Conservation (phyloP, 2,797 vertebrate genomes). For the Platyrinchus mystaceus region DNA sequence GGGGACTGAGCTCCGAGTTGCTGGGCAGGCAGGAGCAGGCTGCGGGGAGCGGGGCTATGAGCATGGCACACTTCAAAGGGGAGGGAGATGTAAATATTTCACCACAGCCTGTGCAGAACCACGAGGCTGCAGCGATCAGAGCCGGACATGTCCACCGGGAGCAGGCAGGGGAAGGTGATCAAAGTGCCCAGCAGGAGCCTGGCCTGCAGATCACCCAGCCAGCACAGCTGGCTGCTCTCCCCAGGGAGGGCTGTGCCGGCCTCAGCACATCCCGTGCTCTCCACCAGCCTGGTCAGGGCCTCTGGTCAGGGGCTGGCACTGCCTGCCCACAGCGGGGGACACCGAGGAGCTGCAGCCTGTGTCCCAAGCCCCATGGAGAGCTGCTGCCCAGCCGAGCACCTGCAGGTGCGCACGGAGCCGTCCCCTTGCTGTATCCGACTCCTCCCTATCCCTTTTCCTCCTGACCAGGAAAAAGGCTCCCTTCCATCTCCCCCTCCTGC, state of each 20-base stretch:
- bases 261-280: background rate
- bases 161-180: background rate
- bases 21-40: background rate
- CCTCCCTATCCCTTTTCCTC: background rate
- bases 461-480: fast-evolving
- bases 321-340: fast-evolving
- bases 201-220: background rate
- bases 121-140: background rate
- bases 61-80: background rate
- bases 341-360: fast-evolving
- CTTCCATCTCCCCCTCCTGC: background rate
- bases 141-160: fast-evolving
- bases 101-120: background rate
- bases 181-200: fast-evolving
- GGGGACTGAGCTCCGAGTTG: fast-evolving
- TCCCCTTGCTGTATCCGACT: background rate
- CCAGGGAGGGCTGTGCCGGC: fast-evolving
- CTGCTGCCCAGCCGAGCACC: background rate
- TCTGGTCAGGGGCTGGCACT: background rate
- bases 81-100: background rate
- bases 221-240: fast-evolving
- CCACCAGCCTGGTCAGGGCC: background rate
- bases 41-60: background rate
- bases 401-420: fast-evolving
- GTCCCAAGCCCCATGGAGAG: fast-evolving